These are phyloP conservation scores for Drosophila nigrodunni DNA, from an alignment of 1,140 invertebrate species.

Conservation along the genomic window DNA sequence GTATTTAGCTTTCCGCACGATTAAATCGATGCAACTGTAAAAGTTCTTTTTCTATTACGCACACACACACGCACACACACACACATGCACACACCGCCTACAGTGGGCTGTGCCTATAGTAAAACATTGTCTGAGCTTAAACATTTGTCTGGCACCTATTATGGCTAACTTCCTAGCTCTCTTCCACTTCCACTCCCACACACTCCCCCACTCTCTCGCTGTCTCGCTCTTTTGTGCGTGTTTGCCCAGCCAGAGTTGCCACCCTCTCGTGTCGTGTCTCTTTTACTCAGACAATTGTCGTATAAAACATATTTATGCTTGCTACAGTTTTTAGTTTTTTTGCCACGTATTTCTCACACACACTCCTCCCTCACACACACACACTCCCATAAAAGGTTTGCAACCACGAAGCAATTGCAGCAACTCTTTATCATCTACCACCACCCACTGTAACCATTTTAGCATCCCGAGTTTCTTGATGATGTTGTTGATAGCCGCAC, in stretches of 20 bases:
- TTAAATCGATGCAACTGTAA: conserved; percentile 84
- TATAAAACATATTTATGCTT: conserved; percentile 74
- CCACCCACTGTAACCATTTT: background rate
- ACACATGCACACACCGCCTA: background rate
- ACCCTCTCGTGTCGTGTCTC: conserved; percentile 48
- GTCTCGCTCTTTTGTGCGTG: conserved; percentile 32
- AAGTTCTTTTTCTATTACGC: conserved; percentile 80
- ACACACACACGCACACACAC: conserved; percentile 29
- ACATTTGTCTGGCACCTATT: conserved; percentile 70
- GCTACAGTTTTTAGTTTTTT: conserved; percentile 70
- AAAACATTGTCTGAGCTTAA: conserved; percentile 67
- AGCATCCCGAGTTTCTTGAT: conserved; percentile 51
- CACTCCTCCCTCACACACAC: conserved; percentile 25
- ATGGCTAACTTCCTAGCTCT: background rate
- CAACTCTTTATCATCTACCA: conserved; percentile 50
- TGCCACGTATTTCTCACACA: conserved; percentile 51
- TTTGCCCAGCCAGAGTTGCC: conserved; percentile 25
- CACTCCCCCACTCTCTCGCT: conserved; percentile 36
- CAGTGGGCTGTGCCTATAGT: conserved; percentile 57
- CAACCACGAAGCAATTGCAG: conserved; percentile 75
- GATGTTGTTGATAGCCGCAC: conserved; percentile 78
- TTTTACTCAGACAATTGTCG: conserved; percentile 72
- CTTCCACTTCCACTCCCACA: conserved; percentile 1
- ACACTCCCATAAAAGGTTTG: conserved; percentile 58
- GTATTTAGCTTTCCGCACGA: conserved; percentile 84